Evolutionary conservation across 2,113 vertebrate genomes (phyloP), one percentile per base, ranked within the genome.

Genomic region (Oryzias melastigma): DNA sequence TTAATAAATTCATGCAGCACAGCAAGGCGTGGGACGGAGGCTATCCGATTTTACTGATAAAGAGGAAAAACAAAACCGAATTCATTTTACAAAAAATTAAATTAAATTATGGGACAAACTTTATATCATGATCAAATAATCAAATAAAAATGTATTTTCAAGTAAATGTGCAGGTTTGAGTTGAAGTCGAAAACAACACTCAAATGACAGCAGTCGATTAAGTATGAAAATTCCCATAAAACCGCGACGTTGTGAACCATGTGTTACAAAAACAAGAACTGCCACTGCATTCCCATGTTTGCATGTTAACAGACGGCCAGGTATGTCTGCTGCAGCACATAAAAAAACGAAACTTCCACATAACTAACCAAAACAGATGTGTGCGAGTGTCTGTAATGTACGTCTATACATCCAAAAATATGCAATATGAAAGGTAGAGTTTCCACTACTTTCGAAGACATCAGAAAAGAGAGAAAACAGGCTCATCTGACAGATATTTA

Each of bases 1-100:
- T 73, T 74, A 71, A 75, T 76, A 62, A 68, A 40, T 56, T 67
- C 50, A 63, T 68, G 65, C 50, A 67, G 54, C 58, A 62, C 65
- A 59, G 15, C 67, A 45, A 52, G 4, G 0, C 16, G 58, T 14
- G 7, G 25, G 60, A 53, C 25, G 51, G 56, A 55, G 58, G 5
- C 35, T 52, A 20, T 60, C 40, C 51, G 49, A 20, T 58, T 61
- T 17, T 18, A 20, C 35, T 27, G 35, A 53, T 18, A 17, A 25
- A 59, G 18, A 27, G 50, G n/a, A 4, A n/a, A n/a, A 42, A 19
- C 12, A 19, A 13, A 35, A 35, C 35, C 10, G 10, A 35, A 35
- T 8, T 35, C 35, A 35, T 35, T 35, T 8, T 35, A 35, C 8
- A 10, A 56, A 14, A 25, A 43, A 42, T 40, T 52, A 40, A 10